Evolutionary conservation across 2,888 invertebrate species (phyloP).

Genomic region (Neuroscelio doddi): DNA sequence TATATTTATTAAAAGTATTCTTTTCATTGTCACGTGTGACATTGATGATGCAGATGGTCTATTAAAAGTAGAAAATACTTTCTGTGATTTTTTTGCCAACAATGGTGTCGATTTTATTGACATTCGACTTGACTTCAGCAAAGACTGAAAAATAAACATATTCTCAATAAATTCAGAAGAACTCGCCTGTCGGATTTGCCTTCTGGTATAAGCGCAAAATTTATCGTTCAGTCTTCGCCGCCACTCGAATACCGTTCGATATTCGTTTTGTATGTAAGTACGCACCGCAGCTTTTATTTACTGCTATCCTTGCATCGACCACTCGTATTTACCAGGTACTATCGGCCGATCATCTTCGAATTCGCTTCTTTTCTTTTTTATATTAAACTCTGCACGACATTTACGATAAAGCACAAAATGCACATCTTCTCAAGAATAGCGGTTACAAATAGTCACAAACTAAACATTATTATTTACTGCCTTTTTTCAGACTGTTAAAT

Average conservation of each 20-base stretch:
- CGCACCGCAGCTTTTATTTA: slow-evolving; percentile 40
- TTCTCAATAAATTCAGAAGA: slow-evolving; percentile 22
- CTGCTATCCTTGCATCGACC: slow-evolving; percentile 31
- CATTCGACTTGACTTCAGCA: neutral
- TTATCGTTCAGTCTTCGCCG: slow-evolving; percentile 25
- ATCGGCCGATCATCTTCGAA: slow-evolving; percentile 45
- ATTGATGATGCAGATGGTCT: too few species aligned
- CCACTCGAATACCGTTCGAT: slow-evolving; percentile 25
- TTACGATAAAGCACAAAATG: slow-evolving; percentile 10
- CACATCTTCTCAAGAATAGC: neutral
- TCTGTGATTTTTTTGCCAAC: too few species aligned
- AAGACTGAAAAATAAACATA: neutral
- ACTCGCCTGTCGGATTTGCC: slow-evolving; percentile 26
- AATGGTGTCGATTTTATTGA: too few species aligned
- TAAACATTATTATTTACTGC: too few species aligned
- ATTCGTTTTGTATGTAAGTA: slow-evolving; percentile 23
- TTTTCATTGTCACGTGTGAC: too few species aligned
- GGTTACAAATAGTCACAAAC: slow-evolving; percentile 5
- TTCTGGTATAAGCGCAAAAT: slow-evolving; percentile 33
- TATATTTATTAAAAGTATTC: too few species aligned
- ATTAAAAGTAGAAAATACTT: neutral
- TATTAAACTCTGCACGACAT: slow-evolving; percentile 5
- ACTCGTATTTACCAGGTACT: slow-evolving; percentile 33
- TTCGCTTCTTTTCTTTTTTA: slow-evolving; percentile 14
- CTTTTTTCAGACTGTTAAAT: too few species aligned